Evolutionary conservation across 2,797 vertebrate species (phyloP), one percentile per base, ranked within the genome.

Genomic region (Tarsius wallacei): DNA sequence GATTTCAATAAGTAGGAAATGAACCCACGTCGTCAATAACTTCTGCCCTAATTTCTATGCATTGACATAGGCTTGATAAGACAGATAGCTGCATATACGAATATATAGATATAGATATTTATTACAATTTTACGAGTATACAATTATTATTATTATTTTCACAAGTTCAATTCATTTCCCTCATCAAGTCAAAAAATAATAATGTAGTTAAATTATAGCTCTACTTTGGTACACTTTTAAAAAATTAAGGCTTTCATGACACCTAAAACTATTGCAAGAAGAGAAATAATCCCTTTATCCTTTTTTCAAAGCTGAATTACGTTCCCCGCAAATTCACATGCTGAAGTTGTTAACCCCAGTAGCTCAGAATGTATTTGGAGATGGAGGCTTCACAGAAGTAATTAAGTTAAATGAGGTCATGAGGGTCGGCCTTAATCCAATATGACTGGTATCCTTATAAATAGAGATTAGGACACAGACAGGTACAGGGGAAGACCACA

Each of bases 211-310:
- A 91, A 83, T 66, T 78, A 83, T 9, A 87, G 33, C 57, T 31
- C 21, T 91, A 87, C 8, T 87, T 70, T 68, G n/a, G 12, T 28
- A 31, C 5, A 42, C 42, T 42, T 42, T 42, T 42, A 42, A 90
- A 66, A 33, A 49, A 80, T 49, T 53, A 86, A 88, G 66, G 47
- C 13, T 77, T 89, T 70, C 17, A 53, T 81, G 76, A 76, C 24
- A 77, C 28, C 36, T 94, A 94, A 80, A 95, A 83, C 76, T 33
- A 94, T 0, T 49, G 15, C n/a, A 84, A 16, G n/a, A 31, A 94
- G 49, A 81, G 96, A 88, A 94, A 82, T 94, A 96, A 94, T 97
- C 90, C 89, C 96, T 98, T 98, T 95, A 93, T 96, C 70, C 82
- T 86, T 24, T 51, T 10, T 49, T 89, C 87, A 92, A 61, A 8